phyloP scores from a whole-genome alignment of 2,888 invertebrate species.

The Nephrotoma flavescens region DNA sequence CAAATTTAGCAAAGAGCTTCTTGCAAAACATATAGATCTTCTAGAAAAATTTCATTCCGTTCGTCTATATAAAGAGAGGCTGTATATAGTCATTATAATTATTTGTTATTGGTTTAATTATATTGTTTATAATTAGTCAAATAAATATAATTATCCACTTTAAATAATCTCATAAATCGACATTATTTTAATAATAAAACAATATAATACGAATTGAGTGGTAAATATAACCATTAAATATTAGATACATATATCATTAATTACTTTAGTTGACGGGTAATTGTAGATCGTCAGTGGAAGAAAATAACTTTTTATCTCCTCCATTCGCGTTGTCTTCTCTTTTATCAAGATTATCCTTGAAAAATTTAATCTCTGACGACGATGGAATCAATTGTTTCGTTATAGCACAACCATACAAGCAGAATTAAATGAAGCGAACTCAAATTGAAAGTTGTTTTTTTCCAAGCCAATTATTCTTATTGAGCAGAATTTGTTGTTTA shows the following conservation, averaged over 20 bases:
- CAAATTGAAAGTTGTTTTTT: neutral
- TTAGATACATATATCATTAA: neutral
- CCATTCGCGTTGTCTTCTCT: neutral
- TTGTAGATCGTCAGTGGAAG: neutral
- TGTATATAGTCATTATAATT: neutral
- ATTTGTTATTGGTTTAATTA: neutral
- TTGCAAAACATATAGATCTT: neutral
- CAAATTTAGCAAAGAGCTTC: neutral
- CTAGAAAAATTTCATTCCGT: neutral
- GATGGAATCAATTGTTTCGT: neutral
- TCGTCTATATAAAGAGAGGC: neutral
- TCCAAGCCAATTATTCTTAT: neutral
- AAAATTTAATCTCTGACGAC: neutral
- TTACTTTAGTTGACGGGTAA: neutral
- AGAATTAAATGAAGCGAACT: neutral
- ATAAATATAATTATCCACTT: neutral
- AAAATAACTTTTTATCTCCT: neutral
- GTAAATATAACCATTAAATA: neutral
- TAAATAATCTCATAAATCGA: neutral
- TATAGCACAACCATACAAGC: neutral
- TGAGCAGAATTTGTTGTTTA: neutral
- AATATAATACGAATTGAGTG: neutral
- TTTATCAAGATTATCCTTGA: neutral
- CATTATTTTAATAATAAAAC: neutral
- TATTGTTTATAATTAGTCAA: neutral